phyloP scores from a whole-genome alignment of 2,888 invertebrate species.

The Mayetiola destructor region DNA sequence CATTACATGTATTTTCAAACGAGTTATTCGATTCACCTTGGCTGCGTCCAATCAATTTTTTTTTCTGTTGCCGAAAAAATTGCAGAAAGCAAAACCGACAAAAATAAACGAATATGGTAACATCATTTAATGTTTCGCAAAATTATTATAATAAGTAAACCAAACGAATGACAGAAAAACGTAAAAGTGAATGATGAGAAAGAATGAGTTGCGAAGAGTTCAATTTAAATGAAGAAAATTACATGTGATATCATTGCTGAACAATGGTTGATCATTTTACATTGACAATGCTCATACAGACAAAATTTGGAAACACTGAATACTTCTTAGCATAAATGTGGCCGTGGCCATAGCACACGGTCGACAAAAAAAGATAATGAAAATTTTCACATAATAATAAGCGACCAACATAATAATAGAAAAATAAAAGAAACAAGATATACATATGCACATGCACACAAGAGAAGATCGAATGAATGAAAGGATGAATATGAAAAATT shows the following conservation, averaged over 20 bases:
- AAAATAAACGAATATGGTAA: too few relatives aligned
- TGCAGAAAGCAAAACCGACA: too few relatives aligned
- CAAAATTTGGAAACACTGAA: constrained; percentile 7
- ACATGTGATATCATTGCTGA: constrained; percentile 10
- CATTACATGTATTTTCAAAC: background rate
- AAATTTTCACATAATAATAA: constrained; percentile 8
- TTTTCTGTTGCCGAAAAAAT: background rate
- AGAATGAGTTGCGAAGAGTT: background rate
- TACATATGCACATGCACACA: background rate
- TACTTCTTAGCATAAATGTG: background rate
- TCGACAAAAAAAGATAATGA: background rate
- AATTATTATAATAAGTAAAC: background rate
- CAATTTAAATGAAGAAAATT: constrained; percentile 7
- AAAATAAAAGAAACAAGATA: background rate
- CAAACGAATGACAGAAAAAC: background rate
- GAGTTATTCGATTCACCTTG: background rate
- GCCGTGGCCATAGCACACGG: background rate
- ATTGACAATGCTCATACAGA: constrained; percentile 11
- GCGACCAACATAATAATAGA: background rate
- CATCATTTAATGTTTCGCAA: too few relatives aligned
- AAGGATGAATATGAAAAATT: constrained; percentile 11
- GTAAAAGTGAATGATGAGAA: background rate
- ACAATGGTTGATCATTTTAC: constrained; percentile 12
- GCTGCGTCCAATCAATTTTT: background rate
- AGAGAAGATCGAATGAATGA: too few relatives aligned